Evolutionary conservation across 2,113 vertebrate species (phyloP).

Genomic region (Pseudorhombus dupliciocellatus): DNA sequence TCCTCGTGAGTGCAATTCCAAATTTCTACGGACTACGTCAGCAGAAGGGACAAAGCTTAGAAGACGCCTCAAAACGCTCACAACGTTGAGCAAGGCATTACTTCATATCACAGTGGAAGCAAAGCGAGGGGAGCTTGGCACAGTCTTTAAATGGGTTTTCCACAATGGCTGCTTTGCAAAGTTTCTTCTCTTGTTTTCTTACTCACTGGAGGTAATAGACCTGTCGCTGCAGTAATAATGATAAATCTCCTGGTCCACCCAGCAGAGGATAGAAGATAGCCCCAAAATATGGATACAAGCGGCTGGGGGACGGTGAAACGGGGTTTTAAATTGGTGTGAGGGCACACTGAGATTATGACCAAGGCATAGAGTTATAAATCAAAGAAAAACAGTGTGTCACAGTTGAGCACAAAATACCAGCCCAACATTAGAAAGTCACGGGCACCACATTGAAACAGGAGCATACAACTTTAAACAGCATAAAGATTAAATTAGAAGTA

Average conservation of each 20-base stretch:
- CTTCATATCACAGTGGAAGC: constrained; percentile 37
- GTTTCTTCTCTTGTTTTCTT: constrained; percentile 69
- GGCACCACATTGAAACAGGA: constrained; percentile 3
- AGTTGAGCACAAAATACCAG: constrained; percentile 24
- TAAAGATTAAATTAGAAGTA: constrained; percentile 25
- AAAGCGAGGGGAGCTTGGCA: constrained; percentile 42
- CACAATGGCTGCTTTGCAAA: constrained; percentile 60
- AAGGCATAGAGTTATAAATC: constrained; percentile 64
- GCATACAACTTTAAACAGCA: constrained; percentile 1
- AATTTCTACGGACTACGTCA: constrained; percentile 11
- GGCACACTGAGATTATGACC: constrained; percentile 59
- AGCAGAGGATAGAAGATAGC: constrained; percentile 51
- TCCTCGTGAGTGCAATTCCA: constrained; percentile 18
- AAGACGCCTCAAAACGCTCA: constrained; percentile 16
- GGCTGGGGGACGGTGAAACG: constrained; percentile 36
- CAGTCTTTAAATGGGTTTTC: constrained; percentile 59
- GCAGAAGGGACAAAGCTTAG: constrained; percentile 2
- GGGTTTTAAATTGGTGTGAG: constrained; percentile 53
- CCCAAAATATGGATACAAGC: constrained; percentile 63
- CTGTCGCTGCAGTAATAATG: constrained; percentile 79
- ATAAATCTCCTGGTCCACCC: constrained; percentile 73
- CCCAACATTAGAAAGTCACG: constrained; percentile 10
- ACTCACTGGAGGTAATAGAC: constrained; percentile 79
- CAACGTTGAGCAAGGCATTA: constrained; percentile 31
- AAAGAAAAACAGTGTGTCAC: constrained; percentile 38